Conservation (phyloP, 2,113 vertebrate genomes). For the Pogona vitticeps region DNA sequence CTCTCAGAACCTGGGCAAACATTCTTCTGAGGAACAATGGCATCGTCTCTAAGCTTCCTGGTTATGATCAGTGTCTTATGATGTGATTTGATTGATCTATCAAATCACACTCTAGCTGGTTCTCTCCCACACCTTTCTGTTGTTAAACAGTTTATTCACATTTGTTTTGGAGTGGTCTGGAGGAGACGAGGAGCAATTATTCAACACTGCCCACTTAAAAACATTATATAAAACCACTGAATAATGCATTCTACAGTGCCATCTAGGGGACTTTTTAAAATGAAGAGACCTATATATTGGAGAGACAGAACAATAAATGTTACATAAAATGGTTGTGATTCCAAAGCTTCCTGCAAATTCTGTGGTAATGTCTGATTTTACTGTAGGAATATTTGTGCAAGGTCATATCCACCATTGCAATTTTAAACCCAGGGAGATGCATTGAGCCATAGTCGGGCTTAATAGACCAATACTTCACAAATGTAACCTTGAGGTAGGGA, state of each 20-base stretch:
- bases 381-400: conserved; percentile 54
- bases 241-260: conserved; percentile 80
- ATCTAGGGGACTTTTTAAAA: conserved; percentile 78
- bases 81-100: conserved; percentile 49
- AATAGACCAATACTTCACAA: conserved; percentile 62
- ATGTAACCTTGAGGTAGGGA: conserved; percentile 56
- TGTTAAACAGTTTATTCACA: conserved; percentile 54
- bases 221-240: conserved; percentile 64
- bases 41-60: background rate
- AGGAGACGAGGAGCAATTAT: conserved; percentile 51
- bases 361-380: conserved; percentile 54
- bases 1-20: background rate
- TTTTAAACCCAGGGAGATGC: conserved; percentile 11
- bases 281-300: conserved; percentile 30
- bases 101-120: conserved; percentile 35
- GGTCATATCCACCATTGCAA: conserved; percentile 18
- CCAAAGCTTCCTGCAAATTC: conserved; percentile 24
- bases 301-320: conserved; percentile 45
- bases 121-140: conserved; percentile 28
- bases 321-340: conserved; percentile 52
- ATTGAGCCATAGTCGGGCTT: conserved; percentile 37
- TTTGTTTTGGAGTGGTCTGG: conserved; percentile 59
- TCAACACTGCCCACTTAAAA: conserved; percentile 59
- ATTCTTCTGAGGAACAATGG: background rate
- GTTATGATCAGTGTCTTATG: background rate